Percentiles rank a stretch among this genome's conserved stretches.
Conservation (phyloP, 23 tunicate genomes). For the Styela plicata region DNA sequence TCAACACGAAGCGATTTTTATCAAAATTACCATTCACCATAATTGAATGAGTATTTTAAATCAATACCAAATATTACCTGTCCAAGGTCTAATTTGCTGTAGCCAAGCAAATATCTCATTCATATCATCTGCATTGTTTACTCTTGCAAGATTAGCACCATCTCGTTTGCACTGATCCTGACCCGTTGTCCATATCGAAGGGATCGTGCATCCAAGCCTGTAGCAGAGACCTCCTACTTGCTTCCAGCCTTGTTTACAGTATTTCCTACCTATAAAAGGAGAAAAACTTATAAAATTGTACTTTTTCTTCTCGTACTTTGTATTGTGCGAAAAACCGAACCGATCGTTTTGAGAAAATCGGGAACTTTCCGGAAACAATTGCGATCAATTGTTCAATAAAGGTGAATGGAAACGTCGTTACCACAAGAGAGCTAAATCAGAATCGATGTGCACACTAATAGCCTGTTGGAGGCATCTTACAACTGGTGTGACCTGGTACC, state of each 20-base stretch:
- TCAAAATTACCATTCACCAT: too few species aligned
- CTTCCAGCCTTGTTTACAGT: constrained; percentile 77
- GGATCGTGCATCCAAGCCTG: constrained; percentile 76
- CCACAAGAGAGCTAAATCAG: not conserved
- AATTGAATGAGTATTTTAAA: too few species aligned
- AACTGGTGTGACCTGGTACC: constrained; percentile 18
- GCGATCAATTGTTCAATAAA: not conserved
- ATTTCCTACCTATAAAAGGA: constrained; percentile 43
- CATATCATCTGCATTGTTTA: constrained; percentile 32
- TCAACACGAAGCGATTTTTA: too few species aligned
- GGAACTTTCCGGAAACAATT: not conserved
- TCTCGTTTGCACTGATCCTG: constrained; percentile 44
- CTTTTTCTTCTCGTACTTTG: not conserved
- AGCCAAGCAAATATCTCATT: constrained; percentile 35
- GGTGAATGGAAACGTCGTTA: not conserved
- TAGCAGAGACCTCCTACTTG: constrained; percentile 59
- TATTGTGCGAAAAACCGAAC: not conserved
- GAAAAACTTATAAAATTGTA: not conserved
- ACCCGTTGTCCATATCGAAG: constrained; percentile 56
- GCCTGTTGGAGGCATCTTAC: not conserved
- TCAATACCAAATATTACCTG: constrained; percentile 25
- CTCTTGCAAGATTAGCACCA: constrained; percentile 66
- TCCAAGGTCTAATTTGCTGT: constrained; percentile 12
- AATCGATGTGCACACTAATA: not conserved
- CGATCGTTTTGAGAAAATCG: not conserved